Evolutionary conservation across 2,113 vertebrate species (phyloP).

Genomic region (Platycercus adscitus): DNA sequence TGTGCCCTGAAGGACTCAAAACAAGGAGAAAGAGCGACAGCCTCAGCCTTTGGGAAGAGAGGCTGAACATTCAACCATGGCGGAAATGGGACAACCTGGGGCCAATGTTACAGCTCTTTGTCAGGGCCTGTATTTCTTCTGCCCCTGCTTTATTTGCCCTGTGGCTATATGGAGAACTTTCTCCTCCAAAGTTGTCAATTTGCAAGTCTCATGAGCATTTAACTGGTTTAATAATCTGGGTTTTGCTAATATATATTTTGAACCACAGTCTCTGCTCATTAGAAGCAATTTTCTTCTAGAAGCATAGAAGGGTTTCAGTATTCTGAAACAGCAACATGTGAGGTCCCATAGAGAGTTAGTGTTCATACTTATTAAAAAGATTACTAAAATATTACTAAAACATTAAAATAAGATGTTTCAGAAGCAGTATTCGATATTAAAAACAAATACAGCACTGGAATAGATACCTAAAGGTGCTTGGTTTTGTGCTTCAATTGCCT

Average conservation of each 20-base stretch:
- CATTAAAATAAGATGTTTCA: not conserved
- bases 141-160: conserved; percentile 18
- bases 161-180: not conserved
- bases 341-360: not conserved
- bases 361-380: not conserved
- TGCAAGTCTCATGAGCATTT: conserved; percentile 43
- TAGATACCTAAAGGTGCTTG: not conserved
- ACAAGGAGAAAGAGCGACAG: not conserved
- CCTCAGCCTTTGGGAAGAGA: not conserved
- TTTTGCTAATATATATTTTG: not conserved
- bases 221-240: not conserved
- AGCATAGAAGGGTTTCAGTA: not conserved
- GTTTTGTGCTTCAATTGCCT: not conserved
- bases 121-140: conserved; percentile 25
- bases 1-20: not conserved
- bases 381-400: not conserved
- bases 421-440: not conserved
- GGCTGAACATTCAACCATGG: not conserved
- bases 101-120: conserved; percentile 1
- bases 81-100: not conserved
- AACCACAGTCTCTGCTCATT: not conserved
- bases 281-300: not conserved
- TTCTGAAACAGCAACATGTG: not conserved
- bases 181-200: conserved; percentile 38
- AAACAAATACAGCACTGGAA: not conserved